A percentile compares a stretch with the other conserved stretches of the same genome.
Evolutionary conservation across 2,113 vertebrate species (phyloP).

Genomic region (Hyperoodon ampullatus): DNA sequence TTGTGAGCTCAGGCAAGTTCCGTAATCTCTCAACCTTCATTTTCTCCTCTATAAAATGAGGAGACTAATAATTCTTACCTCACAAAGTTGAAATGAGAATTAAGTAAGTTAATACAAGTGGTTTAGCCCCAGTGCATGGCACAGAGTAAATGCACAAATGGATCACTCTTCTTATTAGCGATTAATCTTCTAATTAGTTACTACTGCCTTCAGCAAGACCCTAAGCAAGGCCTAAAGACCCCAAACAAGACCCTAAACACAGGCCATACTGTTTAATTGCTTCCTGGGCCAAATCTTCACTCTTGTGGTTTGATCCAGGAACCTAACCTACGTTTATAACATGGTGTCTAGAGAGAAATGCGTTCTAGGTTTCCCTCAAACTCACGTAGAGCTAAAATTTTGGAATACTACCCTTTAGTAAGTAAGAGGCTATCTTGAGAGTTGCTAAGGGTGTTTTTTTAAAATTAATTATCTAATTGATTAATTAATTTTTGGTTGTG

Average conservation of each 20-base stretch:
- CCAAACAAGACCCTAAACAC: neutral
- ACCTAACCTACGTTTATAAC: neutral
- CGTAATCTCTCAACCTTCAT: neutral
- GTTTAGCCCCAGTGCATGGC: neutral
- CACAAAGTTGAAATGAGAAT: neutral
- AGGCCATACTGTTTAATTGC: neutral
- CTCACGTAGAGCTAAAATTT: neutral
- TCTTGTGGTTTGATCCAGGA: neutral
- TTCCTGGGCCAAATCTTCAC: neutral
- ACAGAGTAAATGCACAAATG: neutral
- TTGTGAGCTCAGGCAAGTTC: neutral
- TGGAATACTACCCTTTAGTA: neutral
- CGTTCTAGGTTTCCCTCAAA: neutral
- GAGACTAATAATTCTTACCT: neutral
- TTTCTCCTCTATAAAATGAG: neutral
- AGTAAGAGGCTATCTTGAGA: slow-evolving; percentile 9
- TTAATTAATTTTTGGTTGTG: too few relatives aligned
- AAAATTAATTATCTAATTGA: too few relatives aligned
- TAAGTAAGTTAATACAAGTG: neutral
- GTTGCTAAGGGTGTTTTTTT: neutral
- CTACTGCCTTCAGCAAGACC: neutral
- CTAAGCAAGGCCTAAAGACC: too few relatives aligned
- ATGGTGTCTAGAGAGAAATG: slow-evolving; percentile 12
- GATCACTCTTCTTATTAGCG: neutral
- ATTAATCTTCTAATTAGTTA: neutral